Evolutionary conservation across 2,113 vertebrate genomes (phyloP).

Genomic region (Rattus norvegicus): DNA sequence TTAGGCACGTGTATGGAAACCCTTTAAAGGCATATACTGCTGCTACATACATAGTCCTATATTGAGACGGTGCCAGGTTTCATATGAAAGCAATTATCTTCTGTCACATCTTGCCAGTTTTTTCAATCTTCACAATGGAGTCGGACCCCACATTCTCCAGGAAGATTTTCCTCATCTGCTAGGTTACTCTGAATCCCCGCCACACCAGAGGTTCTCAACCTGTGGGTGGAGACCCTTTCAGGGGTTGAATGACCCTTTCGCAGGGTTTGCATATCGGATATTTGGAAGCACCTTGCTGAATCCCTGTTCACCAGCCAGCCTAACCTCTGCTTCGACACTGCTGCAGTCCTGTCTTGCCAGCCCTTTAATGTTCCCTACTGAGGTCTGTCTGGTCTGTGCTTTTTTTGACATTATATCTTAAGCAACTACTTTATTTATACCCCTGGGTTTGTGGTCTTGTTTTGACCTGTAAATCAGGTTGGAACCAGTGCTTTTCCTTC

Average conservation of each 20-base stretch:
- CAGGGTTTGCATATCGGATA: background rate
- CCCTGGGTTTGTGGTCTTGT: background rate
- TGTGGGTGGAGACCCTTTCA: background rate
- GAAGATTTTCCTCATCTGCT: background rate
- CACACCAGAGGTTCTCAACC: background rate
- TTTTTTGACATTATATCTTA: background rate
- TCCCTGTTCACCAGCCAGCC: background rate
- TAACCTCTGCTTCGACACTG: background rate
- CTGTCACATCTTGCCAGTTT: background rate
- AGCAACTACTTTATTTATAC: background rate
- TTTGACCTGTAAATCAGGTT: constrained; percentile 1
- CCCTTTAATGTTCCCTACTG: background rate
- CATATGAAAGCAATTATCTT: background rate
- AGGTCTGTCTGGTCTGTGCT: background rate
- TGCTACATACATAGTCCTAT: background rate
- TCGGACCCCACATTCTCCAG: background rate
- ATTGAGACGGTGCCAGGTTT: background rate
- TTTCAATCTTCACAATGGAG: background rate
- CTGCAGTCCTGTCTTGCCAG: background rate
- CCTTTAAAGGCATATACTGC: background rate
- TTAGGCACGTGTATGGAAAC: background rate
- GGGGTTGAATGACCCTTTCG: background rate
- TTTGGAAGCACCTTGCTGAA: background rate
- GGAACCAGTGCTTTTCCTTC: background rate
- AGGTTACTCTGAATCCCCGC: background rate